Evolutionary conservation across 2,888 invertebrate genomes (phyloP), one percentile per base, ranked within the genome.

Genomic region (Cephus pulcher): DNA sequence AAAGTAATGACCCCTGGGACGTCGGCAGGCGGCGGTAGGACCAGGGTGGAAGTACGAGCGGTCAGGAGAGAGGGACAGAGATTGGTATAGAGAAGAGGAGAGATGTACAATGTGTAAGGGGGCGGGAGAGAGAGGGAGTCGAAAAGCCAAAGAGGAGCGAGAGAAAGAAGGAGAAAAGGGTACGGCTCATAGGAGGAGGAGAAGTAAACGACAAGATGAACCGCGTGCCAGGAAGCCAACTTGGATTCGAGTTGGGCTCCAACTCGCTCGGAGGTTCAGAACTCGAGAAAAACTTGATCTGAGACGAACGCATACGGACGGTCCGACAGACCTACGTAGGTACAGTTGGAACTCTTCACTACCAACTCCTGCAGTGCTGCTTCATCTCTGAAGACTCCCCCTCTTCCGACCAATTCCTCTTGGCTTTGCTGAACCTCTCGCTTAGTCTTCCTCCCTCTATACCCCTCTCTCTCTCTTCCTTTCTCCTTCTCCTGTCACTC

Each of bases 211-310:
- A 84, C 86, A 84, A 84, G 87, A 88, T 82, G 84, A 86, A 84
- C 88, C 89, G 90, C 89, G 88, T 90, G 90, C 88, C 89, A 90
- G 90, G 90, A 90, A 90, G 90, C 90, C 88, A 87, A 89, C 87
- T 88, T 86, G 87, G 87, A 90, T 89, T 88, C 89, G 88, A 87
- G 88, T 84, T 80, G 80, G 81, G 83, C 83, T 82, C 83, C 84
- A 82, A 75, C 80, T 78, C 79, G 69, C 76, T 74, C 78, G 70
- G 75, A 77, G 83, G 80, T 81, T 75, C 79, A 75, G 78, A 86
- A 86, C 87, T 87, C 85, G 86, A 89, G 90, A 91, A 91, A 91
- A 91, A 91, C 91, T 91, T 91, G 91, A 91, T 91, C 89, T 86
- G 86, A 86, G 84, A 84, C 86, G 87, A 88, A 84, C 87, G 84